These are phyloP conservation scores for Ictidomys tridecemlineatus DNA, from an alignment of 2,113 vertebrate species.

Conservation along the genomic window DNA sequence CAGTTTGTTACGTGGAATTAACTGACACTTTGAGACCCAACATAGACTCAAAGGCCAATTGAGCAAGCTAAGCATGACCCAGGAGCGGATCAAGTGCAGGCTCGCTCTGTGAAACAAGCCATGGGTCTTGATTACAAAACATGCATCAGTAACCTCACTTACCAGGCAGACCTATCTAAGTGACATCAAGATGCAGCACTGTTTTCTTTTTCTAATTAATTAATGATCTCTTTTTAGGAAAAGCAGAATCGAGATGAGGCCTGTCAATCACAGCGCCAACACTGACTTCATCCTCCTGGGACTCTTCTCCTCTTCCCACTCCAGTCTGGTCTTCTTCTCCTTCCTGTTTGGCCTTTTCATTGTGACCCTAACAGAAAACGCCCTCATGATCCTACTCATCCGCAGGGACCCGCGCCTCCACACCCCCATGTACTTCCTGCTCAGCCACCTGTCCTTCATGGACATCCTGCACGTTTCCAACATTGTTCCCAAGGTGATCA, in stretches of 20 bases:
- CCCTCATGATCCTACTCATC: slow-evolving; percentile 31
- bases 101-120: too few species aligned
- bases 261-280: not conserved
- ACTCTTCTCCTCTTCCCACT: slow-evolving; percentile 19
- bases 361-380: slow-evolving; percentile 25
- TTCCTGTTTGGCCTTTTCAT: not conserved
- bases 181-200: not conserved
- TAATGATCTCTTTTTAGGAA: too few species aligned
- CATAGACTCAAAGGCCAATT: not conserved
- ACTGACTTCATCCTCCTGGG: slow-evolving; percentile 61
- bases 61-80: too few species aligned
- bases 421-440: not conserved
- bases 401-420: not conserved
- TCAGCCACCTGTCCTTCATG: slow-evolving; percentile 62
- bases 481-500: slow-evolving; percentile 46
- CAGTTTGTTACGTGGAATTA: not conserved
- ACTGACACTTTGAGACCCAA: not conserved
- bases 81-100: too few species aligned
- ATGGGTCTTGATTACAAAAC: too few species aligned
- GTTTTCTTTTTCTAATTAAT: too few species aligned
- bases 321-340: not conserved
- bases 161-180: not conserved
- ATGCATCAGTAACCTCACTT: too few species aligned
- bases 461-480: slow-evolving; percentile 62
- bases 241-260: not conserved